Evolutionary conservation across 2,113 vertebrate genomes (phyloP).

Genomic region (Natator depressus): DNA sequence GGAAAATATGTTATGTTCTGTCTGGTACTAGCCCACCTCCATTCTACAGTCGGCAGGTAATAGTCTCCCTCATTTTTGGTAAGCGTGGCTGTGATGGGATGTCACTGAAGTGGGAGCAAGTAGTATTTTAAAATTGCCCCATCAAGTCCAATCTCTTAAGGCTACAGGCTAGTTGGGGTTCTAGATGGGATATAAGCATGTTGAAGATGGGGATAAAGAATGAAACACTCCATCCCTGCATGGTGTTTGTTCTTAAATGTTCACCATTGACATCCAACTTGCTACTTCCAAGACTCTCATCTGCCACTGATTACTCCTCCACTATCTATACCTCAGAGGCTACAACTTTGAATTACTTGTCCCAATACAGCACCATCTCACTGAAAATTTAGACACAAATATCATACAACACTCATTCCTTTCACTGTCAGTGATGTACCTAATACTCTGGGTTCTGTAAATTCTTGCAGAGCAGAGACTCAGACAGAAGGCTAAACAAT

Average conservation of each 20-base stretch:
- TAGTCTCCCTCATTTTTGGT: not conserved
- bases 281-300: not conserved
- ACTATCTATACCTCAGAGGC: accelerated
- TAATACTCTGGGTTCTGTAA: not conserved
- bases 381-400: not conserved
- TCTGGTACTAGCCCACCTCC: not conserved
- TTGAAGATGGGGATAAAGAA: not conserved
- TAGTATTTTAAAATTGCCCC: not conserved
- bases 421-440: not conserved
- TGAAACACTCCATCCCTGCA: not conserved
- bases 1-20: not conserved
- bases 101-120: not conserved
- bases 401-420: not conserved
- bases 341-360: not conserved
- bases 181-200: not conserved
- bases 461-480: not conserved
- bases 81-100: not conserved
- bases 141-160: not conserved
- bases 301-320: accelerated
- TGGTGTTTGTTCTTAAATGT: not conserved
- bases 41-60: not conserved
- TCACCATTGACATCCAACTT: not conserved
- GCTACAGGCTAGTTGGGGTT: not conserved
- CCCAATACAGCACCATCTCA: not conserved
- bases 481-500: not conserved